phyloP scores from a whole-genome alignment of 2,113 vertebrate genomes.

The Hyaena hyaena region DNA sequence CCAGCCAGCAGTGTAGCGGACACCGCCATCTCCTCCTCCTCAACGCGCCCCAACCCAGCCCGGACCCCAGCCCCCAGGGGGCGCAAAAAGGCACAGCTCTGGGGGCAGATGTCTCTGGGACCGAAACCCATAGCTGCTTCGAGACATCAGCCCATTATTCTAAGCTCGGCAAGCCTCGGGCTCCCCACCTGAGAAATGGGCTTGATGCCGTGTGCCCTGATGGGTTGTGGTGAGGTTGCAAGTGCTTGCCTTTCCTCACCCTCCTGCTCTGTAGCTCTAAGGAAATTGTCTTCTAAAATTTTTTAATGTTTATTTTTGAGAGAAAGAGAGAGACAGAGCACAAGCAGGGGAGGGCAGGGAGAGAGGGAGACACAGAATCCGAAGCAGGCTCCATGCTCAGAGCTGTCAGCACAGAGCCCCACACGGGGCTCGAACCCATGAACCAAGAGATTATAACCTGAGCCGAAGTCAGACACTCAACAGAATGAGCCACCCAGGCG shows the following conservation, averaged over 20 bases:
- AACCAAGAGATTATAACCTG: too few species aligned
- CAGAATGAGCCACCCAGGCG: too few species aligned
- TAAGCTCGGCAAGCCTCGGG: fast-evolving
- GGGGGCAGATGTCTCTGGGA: fast-evolving
- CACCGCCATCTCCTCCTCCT: fast-evolving
- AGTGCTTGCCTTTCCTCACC: neutral
- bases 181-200: neutral
- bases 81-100: neutral
- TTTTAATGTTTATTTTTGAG: too few species aligned
- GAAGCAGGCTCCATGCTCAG: too few species aligned
- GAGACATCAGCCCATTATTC: fast-evolving
- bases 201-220: fast-evolving
- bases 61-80: neutral
- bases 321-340: too few species aligned
- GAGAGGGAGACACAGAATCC: too few species aligned
- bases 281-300: neutral
- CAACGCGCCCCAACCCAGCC: neutral
- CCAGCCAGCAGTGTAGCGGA: too few species aligned
- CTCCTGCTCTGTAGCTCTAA: neutral
- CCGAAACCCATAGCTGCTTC: neutral
- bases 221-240: too few species aligned
- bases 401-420: too few species aligned
- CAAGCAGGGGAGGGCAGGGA: too few species aligned
- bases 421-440: too few species aligned
- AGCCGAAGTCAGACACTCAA: too few species aligned